Conservation (phyloP, 2,888 invertebrate genomes). For the Platypus cylindrus region DNA sequence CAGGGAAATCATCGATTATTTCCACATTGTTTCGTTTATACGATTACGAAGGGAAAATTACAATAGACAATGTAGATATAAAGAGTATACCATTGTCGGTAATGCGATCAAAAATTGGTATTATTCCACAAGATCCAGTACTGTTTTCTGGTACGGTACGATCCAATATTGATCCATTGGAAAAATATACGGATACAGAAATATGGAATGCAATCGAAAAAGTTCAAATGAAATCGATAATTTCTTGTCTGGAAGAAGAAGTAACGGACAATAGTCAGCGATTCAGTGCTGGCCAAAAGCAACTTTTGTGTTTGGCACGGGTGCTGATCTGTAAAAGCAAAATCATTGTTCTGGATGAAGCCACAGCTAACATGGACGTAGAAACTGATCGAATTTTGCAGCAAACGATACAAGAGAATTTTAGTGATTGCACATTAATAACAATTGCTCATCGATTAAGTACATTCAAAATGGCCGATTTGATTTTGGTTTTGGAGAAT, state of each 20-base stretch:
- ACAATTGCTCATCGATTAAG: constrained; percentile 75
- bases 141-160: constrained; percentile 77
- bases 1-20: constrained; percentile 66
- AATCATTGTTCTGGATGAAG: constrained; percentile 45
- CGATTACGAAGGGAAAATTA: constrained; percentile 60
- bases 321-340: constrained; percentile 39
- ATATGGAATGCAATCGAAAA: constrained; percentile 79
- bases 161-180: constrained; percentile 81
- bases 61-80: constrained; percentile 67
- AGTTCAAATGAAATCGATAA: constrained; percentile 60
- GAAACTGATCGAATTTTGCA: constrained; percentile 67
- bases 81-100: constrained; percentile 56
- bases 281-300: constrained; percentile 42
- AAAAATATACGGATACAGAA: constrained; percentile 60
- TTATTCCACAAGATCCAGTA: constrained; percentile 79
- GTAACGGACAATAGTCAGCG: constrained; percentile 54
- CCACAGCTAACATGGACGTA: constrained; percentile 70
- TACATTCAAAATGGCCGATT: constrained; percentile 75
- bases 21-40: constrained; percentile 69
- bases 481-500: constrained; percentile 68
- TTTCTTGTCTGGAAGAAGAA: constrained; percentile 47
- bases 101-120: constrained; percentile 63
- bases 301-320: constrained; percentile 57
- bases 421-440: constrained; percentile 63
- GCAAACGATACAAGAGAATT: constrained; percentile 58